Conservation (phyloP, 1,140 invertebrate genomes). For the Drosophila prosaltans region DNA sequence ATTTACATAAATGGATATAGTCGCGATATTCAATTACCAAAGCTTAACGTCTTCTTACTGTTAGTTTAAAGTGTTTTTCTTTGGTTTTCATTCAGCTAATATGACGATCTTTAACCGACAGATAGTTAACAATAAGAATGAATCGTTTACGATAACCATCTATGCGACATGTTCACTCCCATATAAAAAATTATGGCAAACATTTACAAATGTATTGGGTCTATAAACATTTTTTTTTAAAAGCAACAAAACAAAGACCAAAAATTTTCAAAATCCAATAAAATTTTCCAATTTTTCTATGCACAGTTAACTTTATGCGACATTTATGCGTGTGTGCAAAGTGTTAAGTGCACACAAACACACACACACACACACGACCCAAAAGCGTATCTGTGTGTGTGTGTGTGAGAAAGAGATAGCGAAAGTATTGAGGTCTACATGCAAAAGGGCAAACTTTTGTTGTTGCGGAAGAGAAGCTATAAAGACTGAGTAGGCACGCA, state of each 20-base stretch:
- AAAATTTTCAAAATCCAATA: slow-evolving; percentile 69
- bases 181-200: slow-evolving; percentile 66
- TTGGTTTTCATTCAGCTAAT: not conserved
- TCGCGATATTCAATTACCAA: slow-evolving; percentile 73
- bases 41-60: too few relatives aligned
- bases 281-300: slow-evolving; percentile 78
- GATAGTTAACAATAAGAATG: not conserved
- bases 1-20: slow-evolving; percentile 79
- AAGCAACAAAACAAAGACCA: slow-evolving; percentile 36
- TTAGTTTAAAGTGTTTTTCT: not conserved
- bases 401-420: not conserved
- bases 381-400: slow-evolving; percentile 12
- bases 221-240: slow-evolving; percentile 67
- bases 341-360: slow-evolving; percentile 56
- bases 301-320: slow-evolving; percentile 79
- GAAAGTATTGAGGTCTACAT: slow-evolving; percentile 49
- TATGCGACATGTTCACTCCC: slow-evolving; percentile 1
- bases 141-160: not conserved
- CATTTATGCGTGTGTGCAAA: slow-evolving; percentile 67
- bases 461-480: slow-evolving; percentile 40
- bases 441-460: slow-evolving; percentile 67
- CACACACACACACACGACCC: not conserved
- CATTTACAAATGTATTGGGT: slow-evolving; percentile 71
- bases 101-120: not conserved
- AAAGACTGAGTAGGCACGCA: slow-evolving; percentile 66